Conservation (phyloP, 2,113 vertebrate genomes). For the Acanthochromis polyacanthus region DNA sequence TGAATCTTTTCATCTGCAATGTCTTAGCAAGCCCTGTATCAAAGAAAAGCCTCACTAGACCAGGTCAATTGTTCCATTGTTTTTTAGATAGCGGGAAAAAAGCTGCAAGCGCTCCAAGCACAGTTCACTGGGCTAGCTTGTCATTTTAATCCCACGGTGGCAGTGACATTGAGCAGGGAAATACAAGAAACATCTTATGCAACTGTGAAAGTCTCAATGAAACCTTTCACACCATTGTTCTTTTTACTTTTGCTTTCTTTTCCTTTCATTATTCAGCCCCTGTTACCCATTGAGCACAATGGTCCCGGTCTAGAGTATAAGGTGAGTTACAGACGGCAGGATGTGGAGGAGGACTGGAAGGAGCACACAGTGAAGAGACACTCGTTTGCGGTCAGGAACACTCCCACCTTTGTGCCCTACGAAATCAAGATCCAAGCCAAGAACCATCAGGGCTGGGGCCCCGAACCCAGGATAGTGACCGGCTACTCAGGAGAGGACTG, state of each 20-base stretch:
- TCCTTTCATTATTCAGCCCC: constrained; percentile 80
- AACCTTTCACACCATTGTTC: not conserved
- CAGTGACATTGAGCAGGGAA: constrained; percentile 45
- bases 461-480: constrained; percentile 86
- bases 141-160: constrained; percentile 57
- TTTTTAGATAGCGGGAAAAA: constrained; percentile 61
- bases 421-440: constrained; percentile 93
- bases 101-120: constrained; percentile 20
- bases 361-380: constrained; percentile 91
- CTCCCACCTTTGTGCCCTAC: constrained; percentile 92
- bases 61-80: constrained; percentile 66
- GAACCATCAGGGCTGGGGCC: constrained; percentile 90
- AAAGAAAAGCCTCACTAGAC: constrained; percentile 53
- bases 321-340: constrained; percentile 90
- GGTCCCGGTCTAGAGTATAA: constrained; percentile 94
- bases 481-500: constrained; percentile 96
- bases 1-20: constrained; percentile 64
- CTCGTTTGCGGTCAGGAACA: constrained; percentile 88
- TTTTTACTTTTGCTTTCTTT: constrained; percentile 5
- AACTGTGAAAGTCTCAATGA: constrained; percentile 46
- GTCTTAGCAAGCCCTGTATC: constrained; percentile 44
- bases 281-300: constrained; percentile 90
- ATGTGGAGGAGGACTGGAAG: constrained; percentile 86
- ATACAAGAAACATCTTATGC: constrained; percentile 49
- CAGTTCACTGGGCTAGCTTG: constrained; percentile 48